A percentile compares a stretch with the other conserved stretches of the same genome.
Evolutionary conservation across 2,113 vertebrate genomes (phyloP).

Genomic region (Elaphurus davidianus): DNA sequence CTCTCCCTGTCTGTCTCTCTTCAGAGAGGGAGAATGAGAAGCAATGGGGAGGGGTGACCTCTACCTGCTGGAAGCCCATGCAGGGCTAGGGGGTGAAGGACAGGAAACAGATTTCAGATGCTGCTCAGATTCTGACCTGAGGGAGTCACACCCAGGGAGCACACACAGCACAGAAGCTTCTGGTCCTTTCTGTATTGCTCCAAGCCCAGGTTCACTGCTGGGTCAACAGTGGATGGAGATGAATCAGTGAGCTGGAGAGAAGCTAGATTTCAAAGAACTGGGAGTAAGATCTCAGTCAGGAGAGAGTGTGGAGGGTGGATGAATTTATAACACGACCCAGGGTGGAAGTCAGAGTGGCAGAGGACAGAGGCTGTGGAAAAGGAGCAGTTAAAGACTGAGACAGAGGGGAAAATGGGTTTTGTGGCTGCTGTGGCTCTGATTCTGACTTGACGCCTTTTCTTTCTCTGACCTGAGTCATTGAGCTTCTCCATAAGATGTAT

Average conservation of each 20-base stretch:
- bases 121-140: not conserved
- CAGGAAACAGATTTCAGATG: not conserved
- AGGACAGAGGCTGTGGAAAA: not conserved
- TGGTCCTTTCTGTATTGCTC: not conserved
- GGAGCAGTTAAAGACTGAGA: not conserved
- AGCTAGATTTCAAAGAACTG: not conserved
- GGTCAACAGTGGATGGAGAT: not conserved
- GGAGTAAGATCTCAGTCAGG: not conserved
- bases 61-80: not conserved
- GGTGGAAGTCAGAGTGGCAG: not conserved
- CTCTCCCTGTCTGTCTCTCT: not conserved
- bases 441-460: not conserved
- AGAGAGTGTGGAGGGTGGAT: not conserved
- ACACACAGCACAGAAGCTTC: not conserved
- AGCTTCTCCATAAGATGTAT: not conserved
- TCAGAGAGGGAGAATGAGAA: not conserved
- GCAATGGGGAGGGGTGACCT: not conserved
- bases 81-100: not conserved
- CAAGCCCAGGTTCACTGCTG: not conserved
- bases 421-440: not conserved
- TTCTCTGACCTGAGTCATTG: not conserved
- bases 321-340: not conserved
- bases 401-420: not conserved
- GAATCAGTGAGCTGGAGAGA: not conserved
- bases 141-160: not conserved